Evolutionary conservation across 1,140 invertebrate genomes (phyloP).

Genomic region (Zaprionus davidi): DNA sequence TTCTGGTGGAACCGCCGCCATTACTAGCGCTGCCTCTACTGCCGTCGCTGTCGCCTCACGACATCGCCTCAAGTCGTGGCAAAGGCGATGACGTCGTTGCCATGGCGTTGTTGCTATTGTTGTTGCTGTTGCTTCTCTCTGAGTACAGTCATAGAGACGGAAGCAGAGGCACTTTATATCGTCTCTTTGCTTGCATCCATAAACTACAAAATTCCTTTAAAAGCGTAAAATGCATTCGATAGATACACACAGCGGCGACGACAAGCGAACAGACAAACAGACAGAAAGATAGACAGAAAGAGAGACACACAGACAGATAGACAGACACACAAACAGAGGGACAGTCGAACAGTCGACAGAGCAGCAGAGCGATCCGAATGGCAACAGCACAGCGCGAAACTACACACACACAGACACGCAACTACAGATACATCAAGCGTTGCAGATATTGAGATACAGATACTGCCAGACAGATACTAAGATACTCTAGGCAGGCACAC

Average conservation of each 20-base stretch:
- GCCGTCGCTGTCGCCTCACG: slow-evolving; percentile 1
- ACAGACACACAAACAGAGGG: slow-evolving; percentile 1
- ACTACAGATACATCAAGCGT: slow-evolving; percentile 32
- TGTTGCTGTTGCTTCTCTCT: slow-evolving; percentile 3
- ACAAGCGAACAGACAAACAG: slow-evolving; percentile 30
- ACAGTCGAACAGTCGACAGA: not conserved
- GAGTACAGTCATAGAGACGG: slow-evolving; percentile 72
- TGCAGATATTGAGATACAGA: slow-evolving; percentile 32
- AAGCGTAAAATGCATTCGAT: slow-evolving; percentile 79
- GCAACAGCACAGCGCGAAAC: slow-evolving; percentile 16
- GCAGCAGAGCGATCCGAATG: slow-evolving; percentile 16
- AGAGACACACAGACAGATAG: slow-evolving; percentile 30
- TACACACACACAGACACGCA: slow-evolving; percentile 17
- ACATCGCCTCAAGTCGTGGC: slow-evolving; percentile 13
- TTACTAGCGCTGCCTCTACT: slow-evolving; percentile 15
- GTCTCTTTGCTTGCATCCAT: slow-evolving; percentile 72
- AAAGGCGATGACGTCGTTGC: slow-evolving; percentile 72
- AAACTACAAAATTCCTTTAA: slow-evolving; percentile 80
- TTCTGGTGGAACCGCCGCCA: slow-evolving; percentile 1
- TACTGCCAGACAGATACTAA: slow-evolving; percentile 8
- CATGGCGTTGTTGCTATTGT: slow-evolving; percentile 43
- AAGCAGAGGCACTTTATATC: slow-evolving; percentile 56
- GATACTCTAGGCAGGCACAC: slow-evolving; percentile 3
- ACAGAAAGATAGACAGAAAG: slow-evolving; percentile 17
- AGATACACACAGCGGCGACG: slow-evolving; percentile 63